Evolutionary conservation across 2,113 vertebrate genomes (phyloP), one percentile per base, ranked within the genome.

Genomic region (Proterorhinus semilunaris): DNA sequence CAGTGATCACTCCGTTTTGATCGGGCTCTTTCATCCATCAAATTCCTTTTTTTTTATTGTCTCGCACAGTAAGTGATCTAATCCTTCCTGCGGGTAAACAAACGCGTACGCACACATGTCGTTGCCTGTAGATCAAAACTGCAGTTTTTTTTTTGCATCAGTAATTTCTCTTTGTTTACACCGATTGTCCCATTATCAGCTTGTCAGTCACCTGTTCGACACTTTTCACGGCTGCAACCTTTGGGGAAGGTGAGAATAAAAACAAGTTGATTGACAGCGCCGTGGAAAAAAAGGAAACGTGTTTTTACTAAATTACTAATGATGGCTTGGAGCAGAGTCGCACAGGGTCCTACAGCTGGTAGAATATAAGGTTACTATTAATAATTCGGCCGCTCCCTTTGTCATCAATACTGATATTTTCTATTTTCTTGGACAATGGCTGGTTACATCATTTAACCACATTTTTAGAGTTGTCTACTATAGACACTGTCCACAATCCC

Each of bases 41-140:
- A 45, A 17, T 6, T 17, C n/a, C 21, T 47, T 63, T 36, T n/a
- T 61, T 75, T 75, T 66, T 68, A 51, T 43, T 49, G 57, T 51
- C 46, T 43, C 8, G 0, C 69, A 12, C 44, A 66, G 58, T 53
- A 5, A 45, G 53, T 2, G 17, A 27, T 43, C 36, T 44, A 27
- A 36, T 72, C 21, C 51, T 53, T 45, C 57, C 21, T 48, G 68
- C n/a, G 66, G 62, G 53, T 36, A 36, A 36, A 68, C 12, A 65
- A 62, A 55, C 62, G 48, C 15, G 21, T 10, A 6, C 27, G 11
- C n/a, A 16, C 5, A 10, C 15, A 17, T 62, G 43, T 16, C 8
- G 43, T 11, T 9, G 45, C 50, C 66, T 67, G 48, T 21, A 53
- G 67, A 43, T 61, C 43, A 52, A 51, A 36, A 59, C 13, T 16